A percentile compares a stretch with the other conserved stretches of the same genome.
Conservation (phyloP, 2,113 vertebrate genomes). For the Malurus elegans region DNA sequence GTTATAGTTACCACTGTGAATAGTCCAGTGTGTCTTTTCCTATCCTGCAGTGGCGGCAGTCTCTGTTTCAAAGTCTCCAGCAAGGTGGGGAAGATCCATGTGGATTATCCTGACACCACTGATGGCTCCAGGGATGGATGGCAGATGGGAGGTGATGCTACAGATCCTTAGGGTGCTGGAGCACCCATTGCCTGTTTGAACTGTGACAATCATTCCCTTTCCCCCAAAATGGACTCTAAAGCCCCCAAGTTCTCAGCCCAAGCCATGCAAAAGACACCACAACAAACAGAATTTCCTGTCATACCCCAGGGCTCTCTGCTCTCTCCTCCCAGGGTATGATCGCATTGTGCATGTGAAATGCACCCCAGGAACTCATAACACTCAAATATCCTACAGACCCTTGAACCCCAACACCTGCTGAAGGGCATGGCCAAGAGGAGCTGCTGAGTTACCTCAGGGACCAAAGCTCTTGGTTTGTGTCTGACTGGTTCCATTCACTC, state of each 20-base stretch:
- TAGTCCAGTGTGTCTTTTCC: neutral
- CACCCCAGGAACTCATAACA: neutral
- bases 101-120: accelerated
- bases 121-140: neutral
- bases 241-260: neutral
- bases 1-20: neutral
- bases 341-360: neutral
- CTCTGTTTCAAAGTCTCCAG: neutral
- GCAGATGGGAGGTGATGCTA: neutral
- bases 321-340: too few species aligned
- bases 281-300: neutral
- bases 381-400: neutral
- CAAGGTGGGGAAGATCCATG: neutral
- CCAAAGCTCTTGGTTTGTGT: neutral
- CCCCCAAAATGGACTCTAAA: neutral
- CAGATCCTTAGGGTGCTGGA: neutral
- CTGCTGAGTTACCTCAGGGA: neutral
- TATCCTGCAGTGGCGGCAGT: neutral
- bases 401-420: neutral
- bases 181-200: neutral
- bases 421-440: accelerated
- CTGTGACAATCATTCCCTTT: neutral
- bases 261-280: neutral
- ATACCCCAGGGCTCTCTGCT: neutral
- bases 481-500: neutral